Conservation (phyloP, 2,113 vertebrate genomes). For the Forbesichthys agassizii region DNA sequence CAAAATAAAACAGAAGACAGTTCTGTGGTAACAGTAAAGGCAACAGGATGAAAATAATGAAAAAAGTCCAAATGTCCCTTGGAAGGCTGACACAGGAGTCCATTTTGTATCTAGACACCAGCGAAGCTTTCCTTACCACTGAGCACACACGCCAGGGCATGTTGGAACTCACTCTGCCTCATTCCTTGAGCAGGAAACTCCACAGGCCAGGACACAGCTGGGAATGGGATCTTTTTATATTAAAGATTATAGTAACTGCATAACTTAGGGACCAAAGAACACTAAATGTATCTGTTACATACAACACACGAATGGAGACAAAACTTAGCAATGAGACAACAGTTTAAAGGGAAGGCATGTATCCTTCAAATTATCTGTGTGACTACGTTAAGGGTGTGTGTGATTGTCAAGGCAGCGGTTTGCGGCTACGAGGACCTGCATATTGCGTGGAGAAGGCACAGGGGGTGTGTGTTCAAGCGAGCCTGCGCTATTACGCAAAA, state of each 20-base stretch:
- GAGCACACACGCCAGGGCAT: constrained; percentile 29
- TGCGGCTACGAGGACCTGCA: constrained; percentile 49
- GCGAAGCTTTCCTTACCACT: constrained; percentile 24
- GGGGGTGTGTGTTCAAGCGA: constrained; percentile 28
- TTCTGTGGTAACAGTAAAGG: neutral
- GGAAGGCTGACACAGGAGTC: constrained; percentile 8
- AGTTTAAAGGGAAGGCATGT: constrained; percentile 10
- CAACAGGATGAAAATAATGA: constrained; percentile 11
- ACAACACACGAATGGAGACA: neutral
- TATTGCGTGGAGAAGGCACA: constrained; percentile 68
- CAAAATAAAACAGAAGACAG: neutral
- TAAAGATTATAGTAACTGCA: constrained; percentile 12
- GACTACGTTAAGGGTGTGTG: constrained; percentile 9
- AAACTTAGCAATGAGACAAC: neutral
- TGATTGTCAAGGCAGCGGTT: constrained; percentile 66
- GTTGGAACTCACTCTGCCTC: constrained; percentile 30
- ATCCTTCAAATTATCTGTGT: constrained; percentile 5
- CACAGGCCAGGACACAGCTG: constrained; percentile 13
- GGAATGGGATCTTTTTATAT: constrained; percentile 17
- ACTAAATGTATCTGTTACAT: neutral
- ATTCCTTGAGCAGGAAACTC: constrained; percentile 27
- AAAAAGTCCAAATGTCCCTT: constrained; percentile 9
- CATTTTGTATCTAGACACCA: constrained; percentile 46
- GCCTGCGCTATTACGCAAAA: constrained; percentile 1
- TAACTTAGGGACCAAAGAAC: neutral